Base-by-base conservation (phyloP, 2,888 invertebrate species). In the Agonopterix heracliana region DNA sequence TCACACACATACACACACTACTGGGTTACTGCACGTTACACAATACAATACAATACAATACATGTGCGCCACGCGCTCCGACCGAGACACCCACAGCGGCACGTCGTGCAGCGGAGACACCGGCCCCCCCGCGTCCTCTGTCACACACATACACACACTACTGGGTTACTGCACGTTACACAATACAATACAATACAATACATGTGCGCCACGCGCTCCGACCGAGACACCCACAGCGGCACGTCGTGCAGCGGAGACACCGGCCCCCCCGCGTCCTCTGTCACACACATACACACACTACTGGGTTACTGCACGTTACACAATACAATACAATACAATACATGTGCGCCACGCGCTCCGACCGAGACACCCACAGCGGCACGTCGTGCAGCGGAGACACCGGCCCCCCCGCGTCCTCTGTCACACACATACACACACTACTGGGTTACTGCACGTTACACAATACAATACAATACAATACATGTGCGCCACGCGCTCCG, bases 51-150 rank as follows among this genome's bases (percentile, higher is more conserved):
- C n/a, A n/a, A n/a, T n/a, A n/a, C n/a, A n/a, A n/a, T n/a, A n/a
- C 9, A 42, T 14, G 9, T 13, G 10, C n/a, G 35, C 38, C n/a
- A n/a, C n/a, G n/a, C n/a, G n/a, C n/a, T n/a, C n/a, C n/a, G n/a
- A n/a, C n/a, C n/a, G n/a, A n/a, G 26, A 43, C 40, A 41, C 95
- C 86, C 92, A 94, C 60, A 99, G 86, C 17, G 99, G 99, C 89
- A 99, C 98, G 90, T 99, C 99, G 86, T 99, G 99, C 85, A 99
- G 92, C 26, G 99, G 98, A 34, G 99, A 99, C 66, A 99, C 92
- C 34, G 95, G 93, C 43, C 94, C 95, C 74, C 90, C 90, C 71
- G 92, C 92, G 78, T 95, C 93, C 81, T 91, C 96, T 96, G 81
- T 52, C 52, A 49, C 56, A 54, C 50, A 47, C 44, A 38, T 26